Evolutionary conservation across 2,113 vertebrate species (phyloP).

Genomic region (Turnix velox): DNA sequence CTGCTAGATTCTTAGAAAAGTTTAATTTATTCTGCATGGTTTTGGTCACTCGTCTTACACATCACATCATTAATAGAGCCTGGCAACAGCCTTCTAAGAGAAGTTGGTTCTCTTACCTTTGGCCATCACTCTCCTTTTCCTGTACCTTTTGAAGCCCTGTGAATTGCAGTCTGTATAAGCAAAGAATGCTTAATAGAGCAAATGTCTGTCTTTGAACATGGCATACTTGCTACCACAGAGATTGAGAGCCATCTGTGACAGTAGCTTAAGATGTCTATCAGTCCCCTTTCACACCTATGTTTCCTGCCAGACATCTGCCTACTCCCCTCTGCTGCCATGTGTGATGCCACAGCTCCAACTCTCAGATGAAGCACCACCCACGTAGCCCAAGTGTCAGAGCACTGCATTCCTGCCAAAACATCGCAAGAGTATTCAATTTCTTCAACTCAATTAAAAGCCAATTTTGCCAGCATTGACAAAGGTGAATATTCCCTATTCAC

Average conservation of each 20-base stretch:
- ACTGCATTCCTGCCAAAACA: accelerated
- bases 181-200: neutral
- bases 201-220: neutral
- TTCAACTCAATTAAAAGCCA: neutral
- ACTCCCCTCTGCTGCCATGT: neutral
- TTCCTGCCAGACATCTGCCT: constrained; percentile 36
- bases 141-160: neutral
- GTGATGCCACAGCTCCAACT: accelerated
- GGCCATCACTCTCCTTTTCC: neutral
- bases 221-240: neutral
- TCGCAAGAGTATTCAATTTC: neutral
- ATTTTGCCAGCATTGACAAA: neutral
- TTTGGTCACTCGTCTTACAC: neutral
- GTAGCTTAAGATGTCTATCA: neutral
- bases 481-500: neutral
- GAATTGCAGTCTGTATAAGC: neutral
- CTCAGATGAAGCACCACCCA: neutral
- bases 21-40: neutral
- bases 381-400: accelerated
- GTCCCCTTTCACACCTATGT: neutral
- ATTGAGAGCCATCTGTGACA: constrained; percentile 3
- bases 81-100: neutral
- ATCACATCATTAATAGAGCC: neutral
- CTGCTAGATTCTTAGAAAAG: neutral
- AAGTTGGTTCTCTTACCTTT: neutral